Evolutionary conservation across 2,113 vertebrate species (phyloP).

Genomic region (Lepus americanus): DNA sequence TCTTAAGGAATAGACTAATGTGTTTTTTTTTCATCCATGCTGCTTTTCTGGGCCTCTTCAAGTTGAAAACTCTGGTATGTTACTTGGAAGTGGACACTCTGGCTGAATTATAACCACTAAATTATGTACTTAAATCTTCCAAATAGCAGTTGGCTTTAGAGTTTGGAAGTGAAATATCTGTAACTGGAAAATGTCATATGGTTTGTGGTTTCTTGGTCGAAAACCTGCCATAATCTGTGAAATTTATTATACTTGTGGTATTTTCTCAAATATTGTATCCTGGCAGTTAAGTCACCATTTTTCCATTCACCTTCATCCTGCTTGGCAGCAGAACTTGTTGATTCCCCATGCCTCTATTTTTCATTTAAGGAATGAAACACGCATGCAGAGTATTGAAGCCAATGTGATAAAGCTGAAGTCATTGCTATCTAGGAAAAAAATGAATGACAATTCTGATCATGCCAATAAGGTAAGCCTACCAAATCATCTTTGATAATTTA

Average conservation of each 20-base stretch:
- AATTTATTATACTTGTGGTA: slow-evolving; percentile 8
- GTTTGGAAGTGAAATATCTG: slow-evolving; percentile 53
- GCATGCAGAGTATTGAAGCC: slow-evolving; percentile 82
- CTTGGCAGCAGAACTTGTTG: background rate
- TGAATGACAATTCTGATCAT: slow-evolving; percentile 70
- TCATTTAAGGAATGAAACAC: slow-evolving; percentile 83
- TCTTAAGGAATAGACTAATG: background rate
- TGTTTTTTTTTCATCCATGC: background rate
- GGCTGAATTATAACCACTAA: slow-evolving; percentile 27
- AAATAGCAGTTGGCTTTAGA: slow-evolving; percentile 45
- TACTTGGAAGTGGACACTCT: background rate
- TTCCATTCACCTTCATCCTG: background rate
- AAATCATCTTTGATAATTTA: slow-evolving; percentile 40
- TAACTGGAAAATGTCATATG: slow-evolving; percentile 50
- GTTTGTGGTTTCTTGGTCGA: slow-evolving; percentile 40
- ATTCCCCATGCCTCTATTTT: background rate
- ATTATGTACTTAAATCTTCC: slow-evolving; percentile 39
- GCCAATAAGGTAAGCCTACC: slow-evolving; percentile 78
- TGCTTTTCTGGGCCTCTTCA: slow-evolving; percentile 27
- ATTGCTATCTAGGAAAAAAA: slow-evolving; percentile 82
- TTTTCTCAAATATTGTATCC: slow-evolving; percentile 53
- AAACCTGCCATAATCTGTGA: slow-evolving; percentile 6
- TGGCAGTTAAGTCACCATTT: background rate
- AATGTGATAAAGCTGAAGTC: slow-evolving; percentile 85
- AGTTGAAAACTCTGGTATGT: slow-evolving; percentile 32